phyloP scores from a whole-genome alignment of 1,140 invertebrate species.

The Apis cerana region DNA sequence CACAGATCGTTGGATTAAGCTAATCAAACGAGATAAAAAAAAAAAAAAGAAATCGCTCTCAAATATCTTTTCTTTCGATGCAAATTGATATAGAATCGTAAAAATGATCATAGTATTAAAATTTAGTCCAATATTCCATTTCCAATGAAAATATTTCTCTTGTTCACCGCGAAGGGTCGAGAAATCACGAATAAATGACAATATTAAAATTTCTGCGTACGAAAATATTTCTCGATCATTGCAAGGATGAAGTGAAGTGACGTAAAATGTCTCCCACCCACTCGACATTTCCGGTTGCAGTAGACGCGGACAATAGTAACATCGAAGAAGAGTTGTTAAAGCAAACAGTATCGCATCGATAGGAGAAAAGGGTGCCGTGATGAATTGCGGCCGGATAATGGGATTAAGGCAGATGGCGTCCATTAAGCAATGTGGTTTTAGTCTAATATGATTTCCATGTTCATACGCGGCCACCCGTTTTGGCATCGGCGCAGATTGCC shows the following conservation, averaged over 20 bases:
- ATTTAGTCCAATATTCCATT: too few relatives aligned
- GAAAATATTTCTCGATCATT: not conserved
- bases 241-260: not conserved
- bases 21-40: too few relatives aligned
- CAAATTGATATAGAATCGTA: too few relatives aligned
- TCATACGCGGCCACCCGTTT: constrained; percentile 46
- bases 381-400: constrained; percentile 44
- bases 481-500: constrained; percentile 59
- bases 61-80: too few relatives aligned
- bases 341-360: constrained; percentile 26
- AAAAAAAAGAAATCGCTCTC: too few relatives aligned
- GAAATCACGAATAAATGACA: not conserved
- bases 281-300: not conserved
- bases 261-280: not conserved
- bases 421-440: constrained; percentile 56
- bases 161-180: too few relatives aligned
- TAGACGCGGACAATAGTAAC: not conserved
- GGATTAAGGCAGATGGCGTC: constrained; percentile 48
- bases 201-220: not conserved
- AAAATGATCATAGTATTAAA: too few relatives aligned
- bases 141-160: too few relatives aligned
- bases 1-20: too few relatives aligned
- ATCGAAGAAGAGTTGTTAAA: constrained; percentile 25
- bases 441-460: constrained; percentile 62
- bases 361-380: constrained; percentile 26